Conservation (phyloP, 2,113 vertebrate genomes). For the Penelope pileata region DNA sequence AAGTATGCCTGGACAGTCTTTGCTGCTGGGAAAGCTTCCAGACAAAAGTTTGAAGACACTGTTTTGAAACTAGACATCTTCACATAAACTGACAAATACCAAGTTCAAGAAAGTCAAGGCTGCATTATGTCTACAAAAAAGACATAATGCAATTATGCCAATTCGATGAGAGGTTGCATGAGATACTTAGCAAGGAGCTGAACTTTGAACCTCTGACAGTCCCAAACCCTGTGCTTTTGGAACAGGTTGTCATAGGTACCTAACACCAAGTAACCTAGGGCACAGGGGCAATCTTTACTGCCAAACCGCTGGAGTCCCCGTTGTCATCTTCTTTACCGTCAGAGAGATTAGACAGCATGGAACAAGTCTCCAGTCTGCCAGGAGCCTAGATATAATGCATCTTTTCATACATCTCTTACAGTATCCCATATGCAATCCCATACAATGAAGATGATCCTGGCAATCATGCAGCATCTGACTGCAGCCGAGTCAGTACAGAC, state of each 20-base stretch:
- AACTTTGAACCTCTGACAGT: not conserved
- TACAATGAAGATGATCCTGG: not conserved
- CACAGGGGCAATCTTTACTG: not conserved
- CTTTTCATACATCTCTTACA: not conserved
- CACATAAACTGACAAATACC: not conserved
- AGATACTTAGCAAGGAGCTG: not conserved
- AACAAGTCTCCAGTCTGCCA: not conserved
- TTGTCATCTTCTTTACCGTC: not conserved
- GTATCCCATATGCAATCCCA: not conserved
- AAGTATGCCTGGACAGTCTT: not conserved
- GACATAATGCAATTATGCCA: too few relatives aligned
- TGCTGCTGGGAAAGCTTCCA: not conserved
- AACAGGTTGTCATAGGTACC: not conserved
- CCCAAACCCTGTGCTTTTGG: not conserved
- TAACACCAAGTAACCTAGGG: not conserved
- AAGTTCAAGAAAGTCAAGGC: not conserved
- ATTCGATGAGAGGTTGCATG: not conserved
- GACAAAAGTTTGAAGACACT: too few relatives aligned
- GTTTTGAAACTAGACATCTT: not conserved
- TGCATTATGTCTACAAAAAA: not conserved
- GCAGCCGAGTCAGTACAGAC: not conserved
- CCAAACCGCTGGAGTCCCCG: not conserved
- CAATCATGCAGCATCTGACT: not conserved
- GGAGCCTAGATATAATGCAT: not conserved
- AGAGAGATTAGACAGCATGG: not conserved